Evolutionary conservation across 2,888 invertebrate species (phyloP), one percentile per base, ranked within the genome.

Genomic region (Tetanocera ferruginea): DNA sequence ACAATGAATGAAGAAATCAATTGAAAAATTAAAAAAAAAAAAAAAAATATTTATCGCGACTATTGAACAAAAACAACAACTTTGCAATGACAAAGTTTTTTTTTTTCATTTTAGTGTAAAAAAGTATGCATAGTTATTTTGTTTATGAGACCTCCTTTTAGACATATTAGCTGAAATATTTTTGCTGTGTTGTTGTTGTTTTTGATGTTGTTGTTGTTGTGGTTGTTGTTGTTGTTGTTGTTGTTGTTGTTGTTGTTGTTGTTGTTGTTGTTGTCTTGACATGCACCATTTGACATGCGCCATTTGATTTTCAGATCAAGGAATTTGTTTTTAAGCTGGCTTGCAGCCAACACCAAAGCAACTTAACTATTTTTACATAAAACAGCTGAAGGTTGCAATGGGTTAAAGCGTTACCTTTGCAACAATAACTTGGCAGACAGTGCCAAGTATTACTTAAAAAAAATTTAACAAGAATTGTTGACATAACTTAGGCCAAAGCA

Each of bases 1-100:
- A 0, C 14, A 31, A 52, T 34, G 17, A 55, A 70, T 70, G 70
- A 70, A 70, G 70, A 70, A 70, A 70, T 70, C 55, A 52, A 55
- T 55, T 70, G 25, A 55, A 67, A 66, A 66, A 37, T 66, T 37
- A 11, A 3, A 5, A 17, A 37, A 43, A 2, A 67, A 43, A 49
- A 49, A 43, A 11, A 49, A 67, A 43, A 43, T 43, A 43, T 43
- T 43, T 43, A 43, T 43, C 1, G 43, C 14, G 14, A 43, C 11
- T n/a, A n/a, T n/a, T n/a, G n/a, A 70, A 28, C 52, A 70, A 43
- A 4, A 49, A 51, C 51, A 43, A 52, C 19, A 70, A 14, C 8
- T 17, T 14, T 28, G 14, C 52, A 51, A 51, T 8, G n/a, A 52
- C 43, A 67, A 43, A 64, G 8, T 17, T 17, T 31, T 17, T 23